Conservation (phyloP, 2,797 vertebrate genomes). For the Echiichthys vipera region DNA sequence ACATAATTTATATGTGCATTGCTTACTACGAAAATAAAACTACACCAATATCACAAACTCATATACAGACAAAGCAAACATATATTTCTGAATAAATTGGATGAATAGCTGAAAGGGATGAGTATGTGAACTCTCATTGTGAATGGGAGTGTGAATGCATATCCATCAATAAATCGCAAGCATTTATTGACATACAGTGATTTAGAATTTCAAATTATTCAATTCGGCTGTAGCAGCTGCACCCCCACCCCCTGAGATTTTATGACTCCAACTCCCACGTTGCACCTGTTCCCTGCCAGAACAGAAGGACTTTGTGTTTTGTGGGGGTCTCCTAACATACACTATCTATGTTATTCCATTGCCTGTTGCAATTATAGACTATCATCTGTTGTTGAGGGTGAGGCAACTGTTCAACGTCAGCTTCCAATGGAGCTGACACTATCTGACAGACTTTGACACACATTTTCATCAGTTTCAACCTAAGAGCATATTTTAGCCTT, state of each 20-base stretch:
- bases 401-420: conserved; percentile 76
- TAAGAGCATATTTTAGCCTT: conserved; percentile 39
- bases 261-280: conserved; percentile 80
- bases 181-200: conserved; percentile 39
- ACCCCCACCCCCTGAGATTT: conserved; percentile 66
- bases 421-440: conserved; percentile 74
- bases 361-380: conserved; percentile 74
- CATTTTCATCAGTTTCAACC: conserved; percentile 56
- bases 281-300: conserved; percentile 80
- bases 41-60: neutral
- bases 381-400: conserved; percentile 72
- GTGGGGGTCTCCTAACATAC: conserved; percentile 66
- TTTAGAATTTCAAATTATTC: conserved; percentile 57
- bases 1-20: conserved; percentile 4
- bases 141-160: conserved; percentile 15
- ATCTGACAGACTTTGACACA: conserved; percentile 49
- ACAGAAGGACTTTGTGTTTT: conserved; percentile 80
- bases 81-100: conserved; percentile 9
- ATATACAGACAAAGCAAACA: conserved; percentile 6
- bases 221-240: conserved; percentile 68
- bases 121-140: neutral
- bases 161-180: conserved; percentile 29
- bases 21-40: conserved; percentile 2
- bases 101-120: too few relatives aligned
- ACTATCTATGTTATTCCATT: conserved; percentile 67